phyloP scores from a whole-genome alignment of 2,888 invertebrate species.

The Slavum lentiscoides region DNA sequence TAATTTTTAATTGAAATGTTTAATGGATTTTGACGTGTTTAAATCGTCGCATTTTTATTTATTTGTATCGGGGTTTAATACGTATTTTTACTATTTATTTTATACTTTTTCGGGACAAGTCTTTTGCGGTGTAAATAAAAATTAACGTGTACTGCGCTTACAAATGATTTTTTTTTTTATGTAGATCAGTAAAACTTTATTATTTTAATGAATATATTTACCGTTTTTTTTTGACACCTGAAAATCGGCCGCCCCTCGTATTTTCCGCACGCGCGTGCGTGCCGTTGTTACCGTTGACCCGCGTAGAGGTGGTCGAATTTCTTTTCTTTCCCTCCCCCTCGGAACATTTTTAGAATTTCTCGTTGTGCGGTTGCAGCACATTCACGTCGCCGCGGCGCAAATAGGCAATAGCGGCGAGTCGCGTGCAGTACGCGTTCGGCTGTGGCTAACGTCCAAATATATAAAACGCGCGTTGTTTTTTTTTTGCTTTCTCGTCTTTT shows the following conservation, averaged over 20 bases:
- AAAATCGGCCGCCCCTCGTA: background rate
- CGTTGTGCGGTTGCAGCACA: background rate
- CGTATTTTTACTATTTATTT: too few species aligned
- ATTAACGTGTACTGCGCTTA: too few species aligned
- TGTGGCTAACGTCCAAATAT: constrained; percentile 17
- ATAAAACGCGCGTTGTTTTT: background rate
- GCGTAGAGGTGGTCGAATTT: background rate
- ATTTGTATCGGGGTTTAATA: too few species aligned
- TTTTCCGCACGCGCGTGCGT: background rate
- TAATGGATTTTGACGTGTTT: too few species aligned
- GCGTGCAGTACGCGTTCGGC: background rate
- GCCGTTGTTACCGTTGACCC: constrained; percentile 6
- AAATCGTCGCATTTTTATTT: too few species aligned
- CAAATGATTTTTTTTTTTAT: too few species aligned
- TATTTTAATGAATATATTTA: too few species aligned
- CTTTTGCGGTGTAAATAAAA: too few species aligned
- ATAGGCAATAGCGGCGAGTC: background rate
- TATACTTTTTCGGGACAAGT: too few species aligned
- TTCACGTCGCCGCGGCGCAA: background rate
- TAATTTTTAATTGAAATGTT: too few species aligned
- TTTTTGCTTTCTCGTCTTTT: background rate
- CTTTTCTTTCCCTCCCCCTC: background rate
- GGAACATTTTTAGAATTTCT: constrained; percentile 17
- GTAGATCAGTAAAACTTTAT: too few species aligned
- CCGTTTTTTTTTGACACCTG: too few species aligned